These are phyloP conservation scores for Acleris holmiana DNA, from an alignment of 2,888 invertebrate genomes.

Conservation along the genomic window DNA sequence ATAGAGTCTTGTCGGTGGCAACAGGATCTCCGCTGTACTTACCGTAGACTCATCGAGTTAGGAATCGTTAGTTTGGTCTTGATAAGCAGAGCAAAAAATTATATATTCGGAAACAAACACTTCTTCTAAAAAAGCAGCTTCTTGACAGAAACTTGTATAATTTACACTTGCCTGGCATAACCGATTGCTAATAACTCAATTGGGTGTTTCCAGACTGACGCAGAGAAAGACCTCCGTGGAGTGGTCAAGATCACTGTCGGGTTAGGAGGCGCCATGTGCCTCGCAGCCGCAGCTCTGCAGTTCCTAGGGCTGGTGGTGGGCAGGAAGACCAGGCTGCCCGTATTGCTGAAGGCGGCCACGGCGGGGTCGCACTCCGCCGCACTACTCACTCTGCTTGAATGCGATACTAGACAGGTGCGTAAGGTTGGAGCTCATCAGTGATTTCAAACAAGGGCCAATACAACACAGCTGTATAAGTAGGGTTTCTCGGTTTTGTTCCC, in stretches of 20 bases:
- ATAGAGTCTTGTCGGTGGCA: too few relatives aligned
- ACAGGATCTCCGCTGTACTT: too few relatives aligned
- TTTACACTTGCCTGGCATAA: not conserved
- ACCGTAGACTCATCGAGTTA: too few relatives aligned
- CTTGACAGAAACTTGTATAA: too few relatives aligned
- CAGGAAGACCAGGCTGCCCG: constrained; percentile 58
- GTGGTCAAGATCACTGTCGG: constrained; percentile 72
- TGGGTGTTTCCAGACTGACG: constrained; percentile 61
- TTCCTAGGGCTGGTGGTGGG: constrained; percentile 62
- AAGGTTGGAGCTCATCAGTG: not conserved
- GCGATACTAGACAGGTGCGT: constrained; percentile 69
- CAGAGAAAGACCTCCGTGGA: constrained; percentile 69
- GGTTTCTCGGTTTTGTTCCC: too few relatives aligned
- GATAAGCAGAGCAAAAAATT: too few relatives aligned
- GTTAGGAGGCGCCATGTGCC: constrained; percentile 71
- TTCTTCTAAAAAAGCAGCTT: too few relatives aligned
- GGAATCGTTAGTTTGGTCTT: too few relatives aligned
- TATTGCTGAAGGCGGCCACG: constrained; percentile 67
- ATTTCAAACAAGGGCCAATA: too few relatives aligned
- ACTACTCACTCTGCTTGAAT: constrained; percentile 66
- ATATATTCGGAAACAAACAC: too few relatives aligned
- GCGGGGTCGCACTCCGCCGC: constrained; percentile 74
- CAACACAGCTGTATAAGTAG: too few relatives aligned
- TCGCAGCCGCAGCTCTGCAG: constrained; percentile 68
- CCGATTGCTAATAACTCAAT: not conserved